Evolutionary conservation across 2,888 invertebrate species (phyloP).

Genomic region (Apodemia duryi): DNA sequence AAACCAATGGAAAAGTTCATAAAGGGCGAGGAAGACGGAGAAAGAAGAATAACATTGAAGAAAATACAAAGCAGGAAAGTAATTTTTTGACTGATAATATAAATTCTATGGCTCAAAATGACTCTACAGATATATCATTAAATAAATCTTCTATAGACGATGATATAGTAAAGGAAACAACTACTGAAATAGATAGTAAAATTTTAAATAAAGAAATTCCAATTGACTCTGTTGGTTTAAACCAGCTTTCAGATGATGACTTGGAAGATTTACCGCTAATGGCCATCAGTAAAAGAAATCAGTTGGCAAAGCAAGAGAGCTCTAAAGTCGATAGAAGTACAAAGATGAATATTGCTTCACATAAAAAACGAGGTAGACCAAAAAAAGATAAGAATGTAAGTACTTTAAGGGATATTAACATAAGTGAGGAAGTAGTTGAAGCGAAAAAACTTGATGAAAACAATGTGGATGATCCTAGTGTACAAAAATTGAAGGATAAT

Average conservation of each 20-base stretch:
- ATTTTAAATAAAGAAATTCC: not conserved
- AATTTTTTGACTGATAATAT: not conserved
- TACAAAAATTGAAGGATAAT: conserved; percentile 47
- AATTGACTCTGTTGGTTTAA: not conserved
- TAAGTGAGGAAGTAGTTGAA: conserved; percentile 18
- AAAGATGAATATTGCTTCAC: conserved; percentile 12
- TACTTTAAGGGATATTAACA: not conserved
- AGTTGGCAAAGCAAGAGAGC: conserved; percentile 8
- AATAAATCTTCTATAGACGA: not conserved
- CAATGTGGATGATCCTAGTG: conserved; percentile 47
- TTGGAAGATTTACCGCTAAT: conserved; percentile 29
- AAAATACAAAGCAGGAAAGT: not conserved
- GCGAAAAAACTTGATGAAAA: conserved; percentile 33
- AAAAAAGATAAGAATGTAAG: conserved; percentile 26
- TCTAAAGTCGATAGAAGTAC: conserved; percentile 1
- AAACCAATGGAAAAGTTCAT: not conserved
- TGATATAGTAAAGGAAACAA: not conserved
- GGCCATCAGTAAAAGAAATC: conserved; percentile 25
- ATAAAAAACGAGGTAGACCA: conserved; percentile 32
- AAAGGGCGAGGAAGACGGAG: not conserved
- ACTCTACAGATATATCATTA: not conserved
- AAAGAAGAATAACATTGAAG: not conserved
- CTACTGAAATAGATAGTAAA: not conserved
- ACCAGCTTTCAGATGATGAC: conserved; percentile 23
- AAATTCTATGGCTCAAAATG: not conserved